Conservation (phyloP, 1,140 invertebrate species). For the Rhopalosiphum maidis region DNA sequence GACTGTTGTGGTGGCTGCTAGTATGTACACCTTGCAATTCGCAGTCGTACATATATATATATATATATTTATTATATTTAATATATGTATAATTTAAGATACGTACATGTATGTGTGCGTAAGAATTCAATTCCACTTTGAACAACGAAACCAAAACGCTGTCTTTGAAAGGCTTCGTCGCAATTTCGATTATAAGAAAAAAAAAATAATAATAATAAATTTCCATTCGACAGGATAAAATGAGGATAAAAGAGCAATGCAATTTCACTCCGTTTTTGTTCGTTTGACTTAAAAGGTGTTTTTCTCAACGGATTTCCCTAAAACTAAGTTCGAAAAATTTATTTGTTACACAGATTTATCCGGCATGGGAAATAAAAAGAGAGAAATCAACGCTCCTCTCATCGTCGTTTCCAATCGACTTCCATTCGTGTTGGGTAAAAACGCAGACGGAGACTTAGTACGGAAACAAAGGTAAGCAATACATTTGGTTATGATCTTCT, state of each 20-base stretch:
- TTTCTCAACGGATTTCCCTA: background rate
- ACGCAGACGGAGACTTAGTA: slow-evolving; percentile 69
- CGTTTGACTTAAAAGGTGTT: slow-evolving; percentile 22
- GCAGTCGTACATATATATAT: background rate
- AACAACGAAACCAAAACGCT: background rate
- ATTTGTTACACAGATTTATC: slow-evolving; percentile 33
- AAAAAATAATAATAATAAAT: slow-evolving; percentile 36
- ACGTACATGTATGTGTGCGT: background rate
- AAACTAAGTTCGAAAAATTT: background rate
- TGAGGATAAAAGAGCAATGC: background rate
- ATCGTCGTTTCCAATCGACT: slow-evolving; percentile 90
- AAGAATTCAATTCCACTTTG: slow-evolving; percentile 44
- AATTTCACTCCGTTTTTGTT: slow-evolving; percentile 1
- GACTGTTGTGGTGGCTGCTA: background rate
- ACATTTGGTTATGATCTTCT: background rate
- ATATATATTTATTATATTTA: background rate
- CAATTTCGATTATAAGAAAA: slow-evolving; percentile 52
- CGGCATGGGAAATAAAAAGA: slow-evolving; percentile 38
- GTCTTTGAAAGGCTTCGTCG: slow-evolving; percentile 39
- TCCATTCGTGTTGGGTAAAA: slow-evolving; percentile 82
- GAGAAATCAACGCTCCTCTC: slow-evolving; percentile 64
- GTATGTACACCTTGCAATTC: slow-evolving; percentile 30
- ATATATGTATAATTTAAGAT: slow-evolving; percentile 4
- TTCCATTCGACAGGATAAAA: slow-evolving; percentile 25
- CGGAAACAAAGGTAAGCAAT: slow-evolving; percentile 79